Conservation (phyloP, 2,113 vertebrate species). For the Hippopotamus amphibius region DNA sequence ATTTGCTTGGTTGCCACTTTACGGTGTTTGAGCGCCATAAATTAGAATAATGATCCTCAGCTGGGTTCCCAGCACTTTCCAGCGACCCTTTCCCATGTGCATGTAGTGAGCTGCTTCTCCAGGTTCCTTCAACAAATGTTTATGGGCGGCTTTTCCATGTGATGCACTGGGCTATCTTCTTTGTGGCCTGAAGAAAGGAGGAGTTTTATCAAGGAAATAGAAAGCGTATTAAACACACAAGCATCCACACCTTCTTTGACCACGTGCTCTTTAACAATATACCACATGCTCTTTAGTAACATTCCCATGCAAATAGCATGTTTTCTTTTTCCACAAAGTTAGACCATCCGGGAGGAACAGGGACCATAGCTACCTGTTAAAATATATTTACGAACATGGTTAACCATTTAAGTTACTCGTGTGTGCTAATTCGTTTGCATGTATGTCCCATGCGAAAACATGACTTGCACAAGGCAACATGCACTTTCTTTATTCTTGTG, state of each 20-base stretch:
- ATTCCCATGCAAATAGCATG: background rate
- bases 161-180: background rate
- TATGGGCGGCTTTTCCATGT: background rate
- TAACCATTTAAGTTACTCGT: background rate
- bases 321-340: background rate
- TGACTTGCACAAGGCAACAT: background rate
- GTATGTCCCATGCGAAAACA: background rate
- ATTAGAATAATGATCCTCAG: background rate
- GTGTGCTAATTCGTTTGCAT: background rate
- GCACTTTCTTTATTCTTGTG: background rate
- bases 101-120: background rate
- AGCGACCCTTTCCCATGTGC: background rate
- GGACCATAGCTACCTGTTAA: background rate
- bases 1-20: background rate
- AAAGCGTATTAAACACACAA: background rate
- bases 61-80: background rate
- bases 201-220: background rate
- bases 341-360: background rate
- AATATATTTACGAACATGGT: background rate
- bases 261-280: background rate
- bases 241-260: background rate
- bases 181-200: background rate
- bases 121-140: background rate
- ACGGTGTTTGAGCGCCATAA: background rate
- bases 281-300: background rate